Evolutionary conservation across 2,797 vertebrate genomes (phyloP).

Genomic region (Halcyon leucocephala): DNA sequence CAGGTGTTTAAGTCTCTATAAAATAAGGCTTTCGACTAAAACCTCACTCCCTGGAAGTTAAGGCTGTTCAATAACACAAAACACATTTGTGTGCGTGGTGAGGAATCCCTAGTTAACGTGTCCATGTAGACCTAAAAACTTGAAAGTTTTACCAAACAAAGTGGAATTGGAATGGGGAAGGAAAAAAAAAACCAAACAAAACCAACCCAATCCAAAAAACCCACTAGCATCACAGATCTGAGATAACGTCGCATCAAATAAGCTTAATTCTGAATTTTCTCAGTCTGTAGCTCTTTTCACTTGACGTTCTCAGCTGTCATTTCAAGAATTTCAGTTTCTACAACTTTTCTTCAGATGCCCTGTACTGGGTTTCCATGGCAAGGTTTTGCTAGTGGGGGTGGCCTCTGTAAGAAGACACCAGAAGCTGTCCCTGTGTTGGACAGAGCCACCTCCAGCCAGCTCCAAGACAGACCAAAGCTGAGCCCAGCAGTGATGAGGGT

Average conservation of each 20-base stretch:
- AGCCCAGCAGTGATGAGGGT: background rate
- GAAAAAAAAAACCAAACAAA: background rate
- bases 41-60: background rate
- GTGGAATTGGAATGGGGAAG: background rate
- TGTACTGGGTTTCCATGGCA: accelerated
- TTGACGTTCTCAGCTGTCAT: background rate
- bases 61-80: background rate
- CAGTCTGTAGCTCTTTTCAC: background rate
- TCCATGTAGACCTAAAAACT: background rate
- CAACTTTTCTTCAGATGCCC: background rate
- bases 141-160: background rate
- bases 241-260: background rate
- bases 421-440: background rate
- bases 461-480: background rate
- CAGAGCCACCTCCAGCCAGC: background rate
- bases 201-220: too few relatives aligned
- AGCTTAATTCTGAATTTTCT: background rate
- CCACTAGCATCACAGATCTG: background rate
- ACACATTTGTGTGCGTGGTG: background rate
- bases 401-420: background rate
- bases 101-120: background rate
- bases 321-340: background rate
- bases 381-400: background rate
- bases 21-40: background rate
- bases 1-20: background rate